Evolutionary conservation across 2,113 vertebrate genomes (phyloP).

Genomic region (Dicaeum eximium): DNA sequence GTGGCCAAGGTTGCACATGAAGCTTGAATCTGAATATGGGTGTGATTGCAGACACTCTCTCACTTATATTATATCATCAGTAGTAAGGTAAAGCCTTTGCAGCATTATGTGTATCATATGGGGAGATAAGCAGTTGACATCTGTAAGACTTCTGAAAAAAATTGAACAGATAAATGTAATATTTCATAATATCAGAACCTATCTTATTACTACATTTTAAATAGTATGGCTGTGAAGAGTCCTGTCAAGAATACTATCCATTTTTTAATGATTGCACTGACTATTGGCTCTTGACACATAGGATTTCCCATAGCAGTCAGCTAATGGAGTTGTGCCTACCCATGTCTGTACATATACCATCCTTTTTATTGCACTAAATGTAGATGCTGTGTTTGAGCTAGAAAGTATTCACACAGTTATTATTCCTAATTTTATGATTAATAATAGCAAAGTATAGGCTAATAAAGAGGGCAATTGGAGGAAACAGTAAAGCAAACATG

Average conservation of each 20-base stretch:
- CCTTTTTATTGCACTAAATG: not conserved
- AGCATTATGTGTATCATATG: not conserved
- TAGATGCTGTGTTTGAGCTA: not conserved
- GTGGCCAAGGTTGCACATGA: not conserved
- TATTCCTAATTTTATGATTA: not conserved
- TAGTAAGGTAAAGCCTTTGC: not conserved
- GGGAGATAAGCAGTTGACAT: not conserved
- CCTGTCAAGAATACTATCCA: not conserved
- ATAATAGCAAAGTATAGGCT: not conserved
- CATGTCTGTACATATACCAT: not conserved
- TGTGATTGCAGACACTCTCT: not conserved
- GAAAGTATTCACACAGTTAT: not conserved
- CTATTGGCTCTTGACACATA: not conserved
- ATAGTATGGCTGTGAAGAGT: not conserved
- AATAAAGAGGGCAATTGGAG: not conserved
- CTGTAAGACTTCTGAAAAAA: not conserved
- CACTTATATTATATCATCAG: not conserved
- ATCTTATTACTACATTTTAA: not conserved
- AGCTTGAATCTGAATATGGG: not conserved
- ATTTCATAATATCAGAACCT: not conserved
- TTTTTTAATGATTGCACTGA: not conserved
- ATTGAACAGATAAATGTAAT: not conserved
- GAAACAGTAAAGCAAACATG: not conserved
- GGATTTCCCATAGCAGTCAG: not conserved
- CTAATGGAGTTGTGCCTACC: not conserved